A percentile compares a stretch with the other conserved stretches of the same genome.
phyloP scores from a whole-genome alignment of 2,888 invertebrate species.

The Dicycla oo region DNA sequence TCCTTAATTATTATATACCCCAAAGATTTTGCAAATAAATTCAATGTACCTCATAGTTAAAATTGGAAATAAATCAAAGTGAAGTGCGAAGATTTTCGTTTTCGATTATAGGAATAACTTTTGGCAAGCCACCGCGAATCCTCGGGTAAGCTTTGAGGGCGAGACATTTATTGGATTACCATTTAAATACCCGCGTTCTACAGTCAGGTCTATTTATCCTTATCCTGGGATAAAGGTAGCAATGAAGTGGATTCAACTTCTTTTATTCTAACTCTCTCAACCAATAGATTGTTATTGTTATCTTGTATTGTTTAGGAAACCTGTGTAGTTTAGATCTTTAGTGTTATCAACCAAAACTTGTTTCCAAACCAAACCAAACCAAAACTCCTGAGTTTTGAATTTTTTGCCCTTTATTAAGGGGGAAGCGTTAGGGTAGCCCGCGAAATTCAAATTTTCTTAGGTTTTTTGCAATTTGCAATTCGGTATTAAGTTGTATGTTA shows the following conservation, averaged over 20 bases:
- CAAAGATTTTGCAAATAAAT: constrained; percentile 68
- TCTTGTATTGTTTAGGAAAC: background rate
- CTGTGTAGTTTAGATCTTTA: background rate
- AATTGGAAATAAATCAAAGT: constrained; percentile 63
- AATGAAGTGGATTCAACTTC: constrained; percentile 12
- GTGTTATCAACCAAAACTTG: background rate
- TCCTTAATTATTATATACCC: constrained; percentile 59
- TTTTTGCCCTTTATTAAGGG: background rate
- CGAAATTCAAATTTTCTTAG: no score
- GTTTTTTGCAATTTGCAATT: no score
- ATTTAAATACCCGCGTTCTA: constrained; percentile 36
- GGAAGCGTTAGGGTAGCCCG: no score
- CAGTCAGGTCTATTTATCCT: constrained; percentile 22
- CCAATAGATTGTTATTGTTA: background rate
- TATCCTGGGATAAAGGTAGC: constrained; percentile 17
- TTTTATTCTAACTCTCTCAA: constrained; percentile 4
- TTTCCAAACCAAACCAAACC: no score
- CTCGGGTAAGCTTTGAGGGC: constrained; percentile 15
- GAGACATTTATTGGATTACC: constrained; percentile 44
- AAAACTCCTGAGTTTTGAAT: background rate
- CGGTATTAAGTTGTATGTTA: no score
- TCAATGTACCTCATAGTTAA: constrained; percentile 64
- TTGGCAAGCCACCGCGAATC: constrained; percentile 25
- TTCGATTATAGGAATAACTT: constrained; percentile 53
- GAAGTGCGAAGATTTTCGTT: constrained; percentile 39